Percentiles rank a stretch among this genome's conserved stretches.
phyloP scores from a whole-genome alignment of 2,888 invertebrate genomes.

The Lycaena phlaeas region DNA sequence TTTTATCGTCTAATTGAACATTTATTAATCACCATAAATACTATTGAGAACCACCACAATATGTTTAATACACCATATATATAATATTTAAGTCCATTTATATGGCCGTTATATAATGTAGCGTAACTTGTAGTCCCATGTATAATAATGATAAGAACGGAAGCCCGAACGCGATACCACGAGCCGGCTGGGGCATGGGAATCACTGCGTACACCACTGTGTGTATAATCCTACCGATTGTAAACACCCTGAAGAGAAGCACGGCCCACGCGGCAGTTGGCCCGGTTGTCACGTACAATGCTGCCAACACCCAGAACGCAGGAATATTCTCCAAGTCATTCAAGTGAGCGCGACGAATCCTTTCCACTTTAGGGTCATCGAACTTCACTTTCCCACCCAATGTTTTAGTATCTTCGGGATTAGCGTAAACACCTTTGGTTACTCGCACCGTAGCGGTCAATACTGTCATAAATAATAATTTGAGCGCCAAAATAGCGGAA shows the following conservation, averaged over 20 bases:
- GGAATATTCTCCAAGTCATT: conserved; percentile 83
- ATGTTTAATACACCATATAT: no score
- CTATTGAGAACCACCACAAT: no score
- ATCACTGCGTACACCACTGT: conserved; percentile 77
- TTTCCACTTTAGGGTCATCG: conserved; percentile 46
- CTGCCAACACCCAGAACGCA: conserved; percentile 74
- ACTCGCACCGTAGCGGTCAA: conserved; percentile 38
- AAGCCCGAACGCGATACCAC: conserved; percentile 39
- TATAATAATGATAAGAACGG: conserved; percentile 28
- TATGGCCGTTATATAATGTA: conserved; percentile 21
- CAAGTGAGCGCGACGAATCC: conserved; percentile 72
- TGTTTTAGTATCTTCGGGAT: conserved; percentile 44
- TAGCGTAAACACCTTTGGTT: conserved; percentile 37
- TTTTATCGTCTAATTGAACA: no score
- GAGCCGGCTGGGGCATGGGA: conserved; percentile 72
- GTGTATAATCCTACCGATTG: conserved; percentile 66
- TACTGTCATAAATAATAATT: conserved; percentile 32
- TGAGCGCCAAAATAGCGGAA: conserved; percentile 46
- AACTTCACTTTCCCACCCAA: conserved; percentile 41
- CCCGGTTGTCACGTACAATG: conserved; percentile 66
- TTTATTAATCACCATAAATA: no score
- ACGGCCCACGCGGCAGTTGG: conserved; percentile 34
- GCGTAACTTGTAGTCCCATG: conserved; percentile 41
- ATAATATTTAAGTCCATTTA: no score
- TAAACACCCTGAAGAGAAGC: conserved; percentile 43